Conservation (phyloP, 2,797 vertebrate genomes). For the Manis crassicaudata region DNA sequence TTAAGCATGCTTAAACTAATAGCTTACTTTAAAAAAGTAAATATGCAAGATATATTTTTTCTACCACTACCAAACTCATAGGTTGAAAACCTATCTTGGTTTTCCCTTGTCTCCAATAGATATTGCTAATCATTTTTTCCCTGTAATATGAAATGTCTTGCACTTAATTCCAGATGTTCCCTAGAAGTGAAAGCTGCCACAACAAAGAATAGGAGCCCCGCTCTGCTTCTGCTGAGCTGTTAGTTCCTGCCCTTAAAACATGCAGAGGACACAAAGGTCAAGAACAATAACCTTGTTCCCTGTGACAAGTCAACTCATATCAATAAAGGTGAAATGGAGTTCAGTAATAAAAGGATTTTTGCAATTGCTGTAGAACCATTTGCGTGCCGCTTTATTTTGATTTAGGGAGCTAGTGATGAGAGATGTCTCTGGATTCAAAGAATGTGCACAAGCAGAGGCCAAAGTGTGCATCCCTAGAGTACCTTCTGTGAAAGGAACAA, state of each 20-base stretch:
- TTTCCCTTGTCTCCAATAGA: not conserved
- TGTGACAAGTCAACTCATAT: slow-evolving; percentile 67
- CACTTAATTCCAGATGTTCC: slow-evolving; percentile 35
- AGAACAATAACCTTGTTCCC: slow-evolving; percentile 44
- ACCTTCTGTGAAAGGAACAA: not conserved
- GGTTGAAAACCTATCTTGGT: not conserved
- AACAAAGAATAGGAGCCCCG: slow-evolving; percentile 7
- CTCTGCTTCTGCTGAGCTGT: slow-evolving; percentile 69
- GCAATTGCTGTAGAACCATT: slow-evolving; percentile 43
- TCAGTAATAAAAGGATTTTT: slow-evolving; percentile 59
- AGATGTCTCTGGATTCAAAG: slow-evolving; percentile 18
- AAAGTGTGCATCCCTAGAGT: not conserved
- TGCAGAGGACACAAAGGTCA: slow-evolving; percentile 63
- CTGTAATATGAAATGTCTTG: slow-evolving; percentile 23
- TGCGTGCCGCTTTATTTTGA: slow-evolving; percentile 60
- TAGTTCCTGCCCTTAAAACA: slow-evolving; percentile 61
- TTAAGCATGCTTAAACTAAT: not conserved
- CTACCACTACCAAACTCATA: not conserved
- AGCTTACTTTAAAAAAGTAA: slow-evolving; percentile 20
- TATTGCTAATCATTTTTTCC: not conserved
- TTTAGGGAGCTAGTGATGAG: slow-evolving; percentile 47
- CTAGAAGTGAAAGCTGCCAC: not conserved
- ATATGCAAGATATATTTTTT: slow-evolving; percentile 17
- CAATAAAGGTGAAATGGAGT: slow-evolving; percentile 70
- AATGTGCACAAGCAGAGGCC: not conserved